Base-by-base conservation (phyloP, 1,140 invertebrate genomes). In the Drosophila virilis region DNA sequence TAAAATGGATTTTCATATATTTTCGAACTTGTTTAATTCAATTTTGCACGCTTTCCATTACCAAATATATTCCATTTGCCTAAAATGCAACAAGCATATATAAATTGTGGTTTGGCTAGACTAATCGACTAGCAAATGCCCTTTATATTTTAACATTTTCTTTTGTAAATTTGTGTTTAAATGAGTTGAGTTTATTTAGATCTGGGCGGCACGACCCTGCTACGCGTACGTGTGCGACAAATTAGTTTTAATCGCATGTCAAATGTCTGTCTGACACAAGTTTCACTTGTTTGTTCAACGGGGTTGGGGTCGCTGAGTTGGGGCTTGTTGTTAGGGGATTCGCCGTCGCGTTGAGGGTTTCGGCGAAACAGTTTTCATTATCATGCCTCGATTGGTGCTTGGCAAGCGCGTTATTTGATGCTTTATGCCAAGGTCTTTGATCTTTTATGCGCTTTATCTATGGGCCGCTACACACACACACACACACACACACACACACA, bases 371-470 rank as follows among this genome's bases (percentile, higher is more conserved):
- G 83, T 78, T 88, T 81, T 88, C 84, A 88, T 88, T 88, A 89
- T 81, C 62, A 88, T 88, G 84, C 77, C 84, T 86, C 82, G 83
- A 86, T 86, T 73, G 76, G 59, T 75, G 83, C 82, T 65, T 75
- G 67, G 74, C 82, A 66, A 76, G 76, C 83, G 74, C 84, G 68
- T 83, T 88, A 79, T 86, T 86, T 82, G 82, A 88, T 86, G 83
- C 81, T 81, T 85, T 81, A 85, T 85, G 42, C 73, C 84, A 79
- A 74, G 83, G 80, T 77, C 84, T 88, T 88, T 88, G 83, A 88
- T 88, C 83, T 89, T 89, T 86, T 88, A 86, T 86, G 79, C 77
- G 83, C 80, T 88, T 66, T 88, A 88, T 86, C 79, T 88, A 88
- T 79, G 83, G 38, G 17, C 48, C 17, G 38, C 46, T 54, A 32